Base-by-base conservation (phyloP, 1,140 invertebrate species). In the Bombus vancouverensis region DNA sequence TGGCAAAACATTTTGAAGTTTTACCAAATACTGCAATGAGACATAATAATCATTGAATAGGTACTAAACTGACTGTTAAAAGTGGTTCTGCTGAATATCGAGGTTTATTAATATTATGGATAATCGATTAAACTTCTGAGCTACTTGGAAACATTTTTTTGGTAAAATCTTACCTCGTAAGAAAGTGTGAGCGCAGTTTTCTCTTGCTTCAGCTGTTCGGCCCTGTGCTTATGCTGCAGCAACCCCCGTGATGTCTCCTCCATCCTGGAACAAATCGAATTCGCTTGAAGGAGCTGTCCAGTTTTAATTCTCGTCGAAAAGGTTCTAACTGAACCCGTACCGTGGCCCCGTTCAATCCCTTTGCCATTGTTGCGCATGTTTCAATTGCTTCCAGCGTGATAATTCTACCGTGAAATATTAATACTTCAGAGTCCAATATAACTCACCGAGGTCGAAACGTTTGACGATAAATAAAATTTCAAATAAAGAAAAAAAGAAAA, bases 171-270 rank as follows among this genome's bases (percentile, higher is more conserved):
- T 92, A 97, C 97, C 96, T 98, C 97, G 94, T 97, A 97, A 72
- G 97, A 97, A 85, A 97, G 95, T 82, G 97, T 96, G 83, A 98
- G 95, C 68, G 97, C 96, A 85, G 96, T 96, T 93, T 97, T 97
- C 93, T 98, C 97, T 93, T 98, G 97, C 95, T 97, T 97, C 93
- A 98, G 93, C 95, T 97, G 97, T 91, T 98, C 97, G 87, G 97
- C 96, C 90, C 97, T 96, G 90, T 96, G 96, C 93, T 98, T 98
- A 94, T 97, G 97, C 91, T 97, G 96, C 90, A 97, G 93, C 95
- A 97, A 95, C 39, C 96, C 96, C 76, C 96, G 96, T 76, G 97
- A 96, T 82, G 97, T 97, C 92, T 97, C 97, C 93, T 97, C 97
- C 97, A 97, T 97, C 94, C 97, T 97, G 95, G 2, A 96, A 95